Evolutionary conservation across 2,113 vertebrate species (phyloP), one percentile per base, ranked within the genome.

Genomic region (Menura novaehollandiae): DNA sequence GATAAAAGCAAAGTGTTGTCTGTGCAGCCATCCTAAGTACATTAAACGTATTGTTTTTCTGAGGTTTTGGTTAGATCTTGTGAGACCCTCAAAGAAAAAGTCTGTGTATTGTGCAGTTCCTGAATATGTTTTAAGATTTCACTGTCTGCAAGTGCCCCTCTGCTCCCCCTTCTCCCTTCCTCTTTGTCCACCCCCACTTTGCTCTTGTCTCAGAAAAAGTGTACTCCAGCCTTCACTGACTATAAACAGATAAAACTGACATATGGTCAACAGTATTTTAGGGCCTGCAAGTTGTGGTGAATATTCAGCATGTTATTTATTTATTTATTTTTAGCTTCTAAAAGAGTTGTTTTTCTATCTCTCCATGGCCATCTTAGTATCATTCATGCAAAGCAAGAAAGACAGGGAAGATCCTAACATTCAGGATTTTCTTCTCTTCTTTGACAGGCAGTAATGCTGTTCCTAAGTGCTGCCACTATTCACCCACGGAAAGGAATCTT

Each of bases 291-390:
- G 37, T 56, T 69, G 7, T 51, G 37, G 74, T 68, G 51, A 91
- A 91, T 56, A 83, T 85, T 94, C 85, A 93, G 14, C 66, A 5
- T 27, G 32, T 15, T 46, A 39, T n/a, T n/a, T 19, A 21, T 30
- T 35, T n/a, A n/a, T 68, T 41, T 71, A 47, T 68, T 78, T 83
- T 59, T 9, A 27, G 92, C 97, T 98, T 98, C 97, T 97, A 91
- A 98, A 88, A 98, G 94, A 97, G 98, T 97, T 98, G 97, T 97
- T 97, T 98, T 98, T 97, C 92, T 96, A 84, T 97, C 97, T 98
- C 96, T 98, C 96, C 62, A 69, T 90, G 88, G 69, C 56, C 75
- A 95, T 97, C 98, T 98, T 98, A 97, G 98, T 98, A 98, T 98
- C 94, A 91, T 96, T 98, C 96, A 95, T 92, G 97, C 98, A 98